These are phyloP conservation scores for Halcyon senegalensis DNA, from an alignment of 2,113 vertebrate genomes.

Conservation along the genomic window DNA sequence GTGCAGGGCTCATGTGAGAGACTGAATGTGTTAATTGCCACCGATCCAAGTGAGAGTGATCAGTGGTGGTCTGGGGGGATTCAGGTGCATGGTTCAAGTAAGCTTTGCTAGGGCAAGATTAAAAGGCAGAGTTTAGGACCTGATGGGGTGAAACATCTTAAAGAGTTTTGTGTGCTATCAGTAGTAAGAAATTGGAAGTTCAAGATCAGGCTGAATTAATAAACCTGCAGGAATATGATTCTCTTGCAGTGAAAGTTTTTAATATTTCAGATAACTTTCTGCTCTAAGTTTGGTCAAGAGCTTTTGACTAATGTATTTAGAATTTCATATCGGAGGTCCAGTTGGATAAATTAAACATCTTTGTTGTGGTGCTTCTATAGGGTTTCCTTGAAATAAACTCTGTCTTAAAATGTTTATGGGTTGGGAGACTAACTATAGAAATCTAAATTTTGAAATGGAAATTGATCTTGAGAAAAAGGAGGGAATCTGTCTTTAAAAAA, in stretches of 20 bases:
- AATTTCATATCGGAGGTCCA: not conserved
- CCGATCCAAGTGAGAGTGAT: not conserved
- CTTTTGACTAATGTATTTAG: not conserved
- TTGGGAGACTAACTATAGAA: not conserved
- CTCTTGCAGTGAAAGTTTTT: not conserved
- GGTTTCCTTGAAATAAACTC: not conserved
- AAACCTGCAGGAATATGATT: not conserved
- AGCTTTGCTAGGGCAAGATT: not conserved
- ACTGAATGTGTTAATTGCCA: not conserved
- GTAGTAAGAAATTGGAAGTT: not conserved
- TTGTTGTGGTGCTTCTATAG: not conserved
- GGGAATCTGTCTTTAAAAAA: not conserved
- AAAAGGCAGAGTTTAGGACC: not conserved
- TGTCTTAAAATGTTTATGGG: not conserved
- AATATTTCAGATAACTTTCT: not conserved
- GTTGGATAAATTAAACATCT: not conserved
- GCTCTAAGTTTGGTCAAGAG: not conserved
- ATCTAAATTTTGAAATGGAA: not conserved
- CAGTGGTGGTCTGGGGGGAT: not conserved
- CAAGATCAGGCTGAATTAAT: not conserved
- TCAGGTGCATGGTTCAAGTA: not conserved
- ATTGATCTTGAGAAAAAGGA: not conserved
- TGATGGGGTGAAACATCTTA: not conserved
- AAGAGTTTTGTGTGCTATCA: not conserved
- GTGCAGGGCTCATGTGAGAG: not conserved